Evolutionary conservation across 2,797 vertebrate species (phyloP).

Genomic region (Ctenosaura bakeri): DNA sequence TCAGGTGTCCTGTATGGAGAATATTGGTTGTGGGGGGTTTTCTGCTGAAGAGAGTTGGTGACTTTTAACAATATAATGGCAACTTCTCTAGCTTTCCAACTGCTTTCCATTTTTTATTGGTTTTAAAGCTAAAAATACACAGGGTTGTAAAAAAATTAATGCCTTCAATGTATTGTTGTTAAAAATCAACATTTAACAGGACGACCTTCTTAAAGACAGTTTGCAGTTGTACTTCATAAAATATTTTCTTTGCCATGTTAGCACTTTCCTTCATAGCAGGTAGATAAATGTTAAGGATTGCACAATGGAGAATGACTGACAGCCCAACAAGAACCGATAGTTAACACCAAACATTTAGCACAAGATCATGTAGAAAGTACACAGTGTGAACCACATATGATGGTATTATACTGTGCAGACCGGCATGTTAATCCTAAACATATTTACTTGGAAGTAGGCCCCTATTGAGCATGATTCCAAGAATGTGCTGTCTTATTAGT

Average conservation of each 20-base stretch:
- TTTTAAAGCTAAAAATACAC: not conserved
- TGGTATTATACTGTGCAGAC: not conserved
- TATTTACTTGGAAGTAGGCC: constrained; percentile 8
- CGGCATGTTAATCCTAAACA: not conserved
- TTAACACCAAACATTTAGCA: not conserved
- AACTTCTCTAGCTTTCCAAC: not conserved
- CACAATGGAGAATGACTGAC: not conserved
- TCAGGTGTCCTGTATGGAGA: not conserved
- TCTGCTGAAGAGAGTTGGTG: not conserved
- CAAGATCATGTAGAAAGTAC: not conserved
- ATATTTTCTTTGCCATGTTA: not conserved
- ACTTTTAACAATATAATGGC: not conserved
- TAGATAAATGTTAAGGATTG: not conserved
- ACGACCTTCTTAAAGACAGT: not conserved
- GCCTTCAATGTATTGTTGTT: not conserved
- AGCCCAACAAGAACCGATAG: not conserved
- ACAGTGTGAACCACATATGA: not conserved
- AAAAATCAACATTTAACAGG: not conserved
- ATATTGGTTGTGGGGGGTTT: not conserved
- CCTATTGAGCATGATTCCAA: not conserved
- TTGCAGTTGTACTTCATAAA: not conserved
- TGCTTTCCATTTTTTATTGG: not conserved
- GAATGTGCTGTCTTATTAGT: not conserved
- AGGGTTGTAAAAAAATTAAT: not conserved
- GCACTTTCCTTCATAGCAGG: not conserved